phyloP scores from a whole-genome alignment of 2,113 vertebrate genomes.

The Phocoena phocoena region DNA sequence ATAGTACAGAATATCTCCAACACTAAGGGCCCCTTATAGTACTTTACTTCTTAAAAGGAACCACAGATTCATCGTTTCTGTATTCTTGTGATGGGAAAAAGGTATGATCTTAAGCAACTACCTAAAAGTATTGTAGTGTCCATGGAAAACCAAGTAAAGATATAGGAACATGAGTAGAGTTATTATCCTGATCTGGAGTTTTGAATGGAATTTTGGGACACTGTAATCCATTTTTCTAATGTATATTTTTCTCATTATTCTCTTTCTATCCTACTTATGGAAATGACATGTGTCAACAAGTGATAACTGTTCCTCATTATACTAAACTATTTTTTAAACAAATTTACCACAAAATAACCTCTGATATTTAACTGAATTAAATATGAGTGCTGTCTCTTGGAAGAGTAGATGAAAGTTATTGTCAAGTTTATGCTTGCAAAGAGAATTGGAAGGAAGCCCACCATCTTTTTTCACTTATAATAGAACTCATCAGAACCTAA shows the following conservation, averaged over 20 bases:
- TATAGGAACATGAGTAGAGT: not conserved
- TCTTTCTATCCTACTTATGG: not conserved
- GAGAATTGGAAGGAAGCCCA: not conserved
- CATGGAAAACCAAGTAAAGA: not conserved
- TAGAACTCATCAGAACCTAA: not conserved
- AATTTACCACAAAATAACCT: not conserved
- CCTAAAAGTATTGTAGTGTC: not conserved
- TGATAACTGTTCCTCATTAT: not conserved
- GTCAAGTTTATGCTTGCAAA: not conserved
- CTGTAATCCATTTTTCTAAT: not conserved
- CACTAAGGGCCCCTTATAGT: not conserved
- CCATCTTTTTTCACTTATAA: not conserved
- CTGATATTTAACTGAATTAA: not conserved
- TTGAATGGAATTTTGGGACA: not conserved
- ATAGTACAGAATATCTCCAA: not conserved
- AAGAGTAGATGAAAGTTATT: not conserved
- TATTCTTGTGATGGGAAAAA: not conserved
- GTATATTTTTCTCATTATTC: not conserved
- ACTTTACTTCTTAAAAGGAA: not conserved
- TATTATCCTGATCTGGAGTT: not conserved
- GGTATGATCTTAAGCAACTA: not conserved
- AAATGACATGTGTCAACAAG: not conserved
- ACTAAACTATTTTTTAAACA: not conserved
- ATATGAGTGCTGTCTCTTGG: not conserved
- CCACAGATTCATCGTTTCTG: not conserved